Percentiles rank a stretch among this genome's conserved stretches.
phyloP scores from a whole-genome alignment of 2,797 vertebrate species.

The Emydoidea blandingii region DNA sequence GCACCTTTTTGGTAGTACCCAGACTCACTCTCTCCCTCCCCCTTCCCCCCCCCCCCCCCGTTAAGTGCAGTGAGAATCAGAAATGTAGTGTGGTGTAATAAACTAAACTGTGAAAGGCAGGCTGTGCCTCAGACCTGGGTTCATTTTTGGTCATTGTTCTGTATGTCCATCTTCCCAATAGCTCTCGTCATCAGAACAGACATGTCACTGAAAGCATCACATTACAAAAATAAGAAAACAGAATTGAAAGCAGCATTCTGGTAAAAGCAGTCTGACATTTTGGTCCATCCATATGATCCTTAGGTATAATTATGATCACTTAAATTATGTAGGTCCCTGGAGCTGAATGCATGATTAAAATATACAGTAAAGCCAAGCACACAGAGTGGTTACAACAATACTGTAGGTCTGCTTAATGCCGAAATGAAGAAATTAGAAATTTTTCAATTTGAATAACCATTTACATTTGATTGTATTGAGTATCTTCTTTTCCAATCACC shows the following conservation, averaged over 20 bases:
- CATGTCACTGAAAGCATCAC: conserved; percentile 4
- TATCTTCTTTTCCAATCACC: neutral
- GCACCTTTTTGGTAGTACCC: conserved; percentile 45
- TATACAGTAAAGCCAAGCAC: neutral
- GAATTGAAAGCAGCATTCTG: neutral
- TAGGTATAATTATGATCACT: neutral
- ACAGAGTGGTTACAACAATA: neutral
- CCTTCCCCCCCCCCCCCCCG: neutral
- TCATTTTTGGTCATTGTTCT: conserved; percentile 37
- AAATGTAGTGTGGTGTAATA: conserved; percentile 1
- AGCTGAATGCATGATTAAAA: neutral
- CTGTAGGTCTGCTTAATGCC: neutral
- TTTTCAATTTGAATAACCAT: neutral
- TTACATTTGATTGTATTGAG: neutral
- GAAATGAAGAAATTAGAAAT: neutral
- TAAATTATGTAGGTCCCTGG: conserved; percentile 7
- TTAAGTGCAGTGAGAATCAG: neutral
- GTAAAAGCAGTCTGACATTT: neutral
- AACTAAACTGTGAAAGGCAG: conserved; percentile 10
- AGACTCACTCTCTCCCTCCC: neutral
- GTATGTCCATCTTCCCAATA: conserved; percentile 6
- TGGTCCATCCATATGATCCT: neutral
- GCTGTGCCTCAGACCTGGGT: neutral
- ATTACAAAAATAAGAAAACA: conserved; percentile 42
- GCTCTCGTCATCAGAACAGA: conserved; percentile 8